Conservation (phyloP, 2,888 invertebrate genomes). For the Melinaea menophilus region DNA sequence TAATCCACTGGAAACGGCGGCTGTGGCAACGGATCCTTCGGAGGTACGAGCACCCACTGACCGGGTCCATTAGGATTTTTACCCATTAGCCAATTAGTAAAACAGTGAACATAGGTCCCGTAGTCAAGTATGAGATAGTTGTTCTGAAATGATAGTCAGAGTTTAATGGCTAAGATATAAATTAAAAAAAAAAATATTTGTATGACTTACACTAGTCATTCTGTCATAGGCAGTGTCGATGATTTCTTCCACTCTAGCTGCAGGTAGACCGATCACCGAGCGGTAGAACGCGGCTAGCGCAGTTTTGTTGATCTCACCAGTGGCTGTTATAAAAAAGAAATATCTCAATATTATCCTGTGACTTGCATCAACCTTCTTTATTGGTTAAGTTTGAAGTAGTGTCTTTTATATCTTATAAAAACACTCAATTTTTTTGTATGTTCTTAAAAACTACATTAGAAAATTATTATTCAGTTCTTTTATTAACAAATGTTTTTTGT, state of each 20-base stretch:
- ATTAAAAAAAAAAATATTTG: not conserved
- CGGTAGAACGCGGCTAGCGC: conserved; percentile 84
- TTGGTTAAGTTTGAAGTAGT: too few relatives aligned
- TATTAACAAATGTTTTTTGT: too few relatives aligned
- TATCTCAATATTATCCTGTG: not conserved
- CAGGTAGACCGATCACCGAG: conserved; percentile 82
- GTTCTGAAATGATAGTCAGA: conserved; percentile 74
- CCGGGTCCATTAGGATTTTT: conserved; percentile 87
- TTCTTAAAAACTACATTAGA: too few relatives aligned
- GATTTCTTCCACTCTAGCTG: conserved; percentile 80
- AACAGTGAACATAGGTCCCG: conserved; percentile 83
- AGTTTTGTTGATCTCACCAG: conserved; percentile 81
- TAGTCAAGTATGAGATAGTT: conserved; percentile 82
- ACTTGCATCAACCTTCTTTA: too few relatives aligned
- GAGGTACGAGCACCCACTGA: conserved; percentile 83
- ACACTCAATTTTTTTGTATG: too few relatives aligned
- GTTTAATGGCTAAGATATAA: not conserved
- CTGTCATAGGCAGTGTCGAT: conserved; percentile 83
- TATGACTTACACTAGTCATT: conserved; percentile 83
- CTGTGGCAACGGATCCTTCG: conserved; percentile 72
- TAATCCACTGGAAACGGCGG: conserved; percentile 86
- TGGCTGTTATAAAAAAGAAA: conserved; percentile 57
- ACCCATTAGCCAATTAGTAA: conserved; percentile 85
- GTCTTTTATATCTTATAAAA: too few relatives aligned
- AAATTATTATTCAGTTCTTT: too few relatives aligned